Evolutionary conservation across 1,140 invertebrate genomes (phyloP), one percentile per base, ranked within the genome.

Genomic region (Chionoecetes opilio): DNA sequence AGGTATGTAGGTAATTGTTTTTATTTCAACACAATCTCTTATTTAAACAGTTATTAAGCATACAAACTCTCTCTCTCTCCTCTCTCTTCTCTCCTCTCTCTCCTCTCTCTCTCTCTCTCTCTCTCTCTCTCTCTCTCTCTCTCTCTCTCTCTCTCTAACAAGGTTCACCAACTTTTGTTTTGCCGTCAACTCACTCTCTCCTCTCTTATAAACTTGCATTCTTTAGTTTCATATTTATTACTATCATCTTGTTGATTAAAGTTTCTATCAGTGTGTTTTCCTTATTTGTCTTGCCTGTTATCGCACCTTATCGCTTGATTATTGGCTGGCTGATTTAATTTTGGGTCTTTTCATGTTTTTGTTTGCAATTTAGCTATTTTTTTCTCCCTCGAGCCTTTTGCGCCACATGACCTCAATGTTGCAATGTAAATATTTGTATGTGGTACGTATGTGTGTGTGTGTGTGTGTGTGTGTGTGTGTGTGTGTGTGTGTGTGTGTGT

Each of bases 51-150:
- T n/a, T n/a, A n/a, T n/a, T n/a, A n/a, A n/a, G n/a, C n/a, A n/a
- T n/a, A n/a, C n/a, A n/a, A 53, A 1, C 63, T 75, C 5, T 75
- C 21, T 75, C 5, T 75, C 21, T n/a, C 6, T 17, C 63, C 8
- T 8, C n/a, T 26, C n/a, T 0, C n/a, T 26, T 75, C 63, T 75
- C 63, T n/a, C 46, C 21, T 17, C 21, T 17, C 21, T 17, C 21
- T 17, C 21, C 46, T 53, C 46, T 53, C 46, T 53, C 63, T 26
- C 21, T 75, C 63, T 75, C 63, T 75, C 63, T 75, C 63, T 75
- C 63, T 75, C 63, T 75, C 63, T 75, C 63, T 75, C 63, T 75
- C 63, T 75, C 63, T 75, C 63, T 75, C 63, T 75, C 63, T 75
- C 63, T 75, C 63, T 75, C 63, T 75, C 63, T 75, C 63, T 75